A percentile compares a stretch with the other conserved stretches of the same genome.
phyloP scores from a whole-genome alignment of 2,888 invertebrate species.

The Drosophila pseudotakahashii region DNA sequence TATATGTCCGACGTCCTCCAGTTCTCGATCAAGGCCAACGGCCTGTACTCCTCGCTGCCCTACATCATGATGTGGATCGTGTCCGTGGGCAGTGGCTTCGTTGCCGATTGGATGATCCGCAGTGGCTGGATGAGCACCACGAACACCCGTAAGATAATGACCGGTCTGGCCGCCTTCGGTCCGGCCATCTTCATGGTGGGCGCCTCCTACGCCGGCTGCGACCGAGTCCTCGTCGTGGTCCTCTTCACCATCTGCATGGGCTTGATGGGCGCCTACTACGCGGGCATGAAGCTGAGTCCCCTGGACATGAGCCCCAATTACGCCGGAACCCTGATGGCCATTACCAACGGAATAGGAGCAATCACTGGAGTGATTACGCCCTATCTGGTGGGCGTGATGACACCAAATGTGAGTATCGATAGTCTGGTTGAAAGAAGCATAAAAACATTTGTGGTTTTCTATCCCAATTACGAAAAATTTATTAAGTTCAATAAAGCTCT shows the following conservation, averaged over 20 bases:
- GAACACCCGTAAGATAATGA: constrained; percentile 85
- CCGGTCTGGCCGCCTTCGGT: constrained; percentile 88
- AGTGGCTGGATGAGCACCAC: constrained; percentile 85
- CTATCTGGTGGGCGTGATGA: constrained; percentile 88
- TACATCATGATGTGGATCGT: constrained; percentile 87
- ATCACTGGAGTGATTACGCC: constrained; percentile 90
- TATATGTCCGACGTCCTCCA: constrained; percentile 87
- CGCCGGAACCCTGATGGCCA: constrained; percentile 88
- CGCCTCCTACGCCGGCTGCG: constrained; percentile 89
- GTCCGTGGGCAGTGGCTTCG: constrained; percentile 87
- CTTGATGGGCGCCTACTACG: constrained; percentile 89
- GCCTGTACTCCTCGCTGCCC: constrained; percentile 87
- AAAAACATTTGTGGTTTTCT: too few species aligned
- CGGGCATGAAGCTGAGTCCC: constrained; percentile 89
- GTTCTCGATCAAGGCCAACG: constrained; percentile 87
- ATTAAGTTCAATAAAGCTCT: too few species aligned
- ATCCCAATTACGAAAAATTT: too few species aligned
- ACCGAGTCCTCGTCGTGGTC: constrained; percentile 86
- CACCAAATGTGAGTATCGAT: constrained; percentile 86
- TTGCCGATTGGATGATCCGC: constrained; percentile 89
- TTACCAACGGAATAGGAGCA: constrained; percentile 89
- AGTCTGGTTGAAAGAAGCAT: too few species aligned
- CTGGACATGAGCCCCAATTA: constrained; percentile 88
- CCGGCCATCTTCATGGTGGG: constrained; percentile 88
- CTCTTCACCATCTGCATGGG: constrained; percentile 89